A percentile compares a stretch with the other conserved stretches of the same genome.
Conservation (phyloP, 2,113 vertebrate species). For the Phylloscopus trochiloides region DNA sequence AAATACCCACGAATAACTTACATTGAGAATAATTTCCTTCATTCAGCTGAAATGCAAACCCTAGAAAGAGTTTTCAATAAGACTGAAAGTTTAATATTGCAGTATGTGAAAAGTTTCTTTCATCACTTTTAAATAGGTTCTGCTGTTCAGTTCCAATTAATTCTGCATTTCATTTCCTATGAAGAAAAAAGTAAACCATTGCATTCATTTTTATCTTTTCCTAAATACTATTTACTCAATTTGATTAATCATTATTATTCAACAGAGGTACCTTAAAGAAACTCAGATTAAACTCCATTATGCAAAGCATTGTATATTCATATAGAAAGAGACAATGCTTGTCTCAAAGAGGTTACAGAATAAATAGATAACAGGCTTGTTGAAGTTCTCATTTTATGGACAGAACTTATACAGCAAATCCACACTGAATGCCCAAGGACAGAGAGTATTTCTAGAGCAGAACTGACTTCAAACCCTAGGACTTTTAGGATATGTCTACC, state of each 20-base stretch:
- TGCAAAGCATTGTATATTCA: background rate
- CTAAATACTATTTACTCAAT: background rate
- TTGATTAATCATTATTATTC: slow-evolving; percentile 37
- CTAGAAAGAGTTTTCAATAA: background rate
- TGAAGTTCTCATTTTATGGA: background rate
- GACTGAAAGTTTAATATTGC: background rate
- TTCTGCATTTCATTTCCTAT: background rate
- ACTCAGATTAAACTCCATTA: background rate
- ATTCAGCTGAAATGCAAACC: background rate
- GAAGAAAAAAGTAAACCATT: background rate
- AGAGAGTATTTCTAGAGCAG: background rate
- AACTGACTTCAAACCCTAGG: background rate
- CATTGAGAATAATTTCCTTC: background rate
- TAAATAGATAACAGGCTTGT: background rate
- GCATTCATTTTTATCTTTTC: background rate
- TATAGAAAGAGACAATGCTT: background rate
- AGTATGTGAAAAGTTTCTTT: background rate
- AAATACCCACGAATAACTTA: background rate
- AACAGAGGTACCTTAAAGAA: background rate
- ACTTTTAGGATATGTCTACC: background rate
- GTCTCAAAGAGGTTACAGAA: background rate
- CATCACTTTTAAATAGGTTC: background rate
- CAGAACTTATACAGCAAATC: background rate
- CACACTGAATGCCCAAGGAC: background rate
- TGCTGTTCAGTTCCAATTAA: background rate